Conservation (phyloP, 2,888 invertebrate species). For the Leptinotarsa tumamoca region DNA sequence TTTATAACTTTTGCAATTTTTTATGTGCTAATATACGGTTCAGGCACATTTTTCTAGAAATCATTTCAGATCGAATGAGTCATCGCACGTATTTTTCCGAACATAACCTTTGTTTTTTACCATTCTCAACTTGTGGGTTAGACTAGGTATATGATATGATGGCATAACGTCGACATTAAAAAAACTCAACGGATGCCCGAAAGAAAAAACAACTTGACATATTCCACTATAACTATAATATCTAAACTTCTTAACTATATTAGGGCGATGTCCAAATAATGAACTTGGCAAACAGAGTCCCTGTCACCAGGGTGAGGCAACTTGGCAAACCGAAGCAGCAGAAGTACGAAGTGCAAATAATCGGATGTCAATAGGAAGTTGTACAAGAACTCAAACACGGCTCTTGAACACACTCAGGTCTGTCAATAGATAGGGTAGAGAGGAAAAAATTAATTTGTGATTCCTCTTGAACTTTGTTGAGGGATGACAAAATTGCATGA, state of each 20-base stretch:
- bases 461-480: slow-evolving; percentile 7
- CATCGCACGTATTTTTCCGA: too few relatives aligned
- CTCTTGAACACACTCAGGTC: slow-evolving; percentile 38
- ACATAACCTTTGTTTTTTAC: too few relatives aligned
- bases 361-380: slow-evolving; percentile 53
- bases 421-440: slow-evolving; percentile 38
- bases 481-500: not conserved
- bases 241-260: not conserved
- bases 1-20: too few relatives aligned
- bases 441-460: slow-evolving; percentile 42
- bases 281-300: not conserved
- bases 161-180: too few relatives aligned
- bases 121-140: too few relatives aligned
- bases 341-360: slow-evolving; percentile 51
- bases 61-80: too few relatives aligned
- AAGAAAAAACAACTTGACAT: too few relatives aligned
- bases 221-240: too few relatives aligned
- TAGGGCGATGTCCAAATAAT: not conserved
- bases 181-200: too few relatives aligned
- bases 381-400: slow-evolving; percentile 50
- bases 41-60: too few relatives aligned
- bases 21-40: too few relatives aligned
- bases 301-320: not conserved
- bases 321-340: slow-evolving; percentile 26
- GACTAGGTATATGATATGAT: too few relatives aligned